Percentiles rank a stretch among this genome's conserved stretches.
phyloP scores from a whole-genome alignment of 2,113 vertebrate genomes.

The Xyliphius kryptos region DNA sequence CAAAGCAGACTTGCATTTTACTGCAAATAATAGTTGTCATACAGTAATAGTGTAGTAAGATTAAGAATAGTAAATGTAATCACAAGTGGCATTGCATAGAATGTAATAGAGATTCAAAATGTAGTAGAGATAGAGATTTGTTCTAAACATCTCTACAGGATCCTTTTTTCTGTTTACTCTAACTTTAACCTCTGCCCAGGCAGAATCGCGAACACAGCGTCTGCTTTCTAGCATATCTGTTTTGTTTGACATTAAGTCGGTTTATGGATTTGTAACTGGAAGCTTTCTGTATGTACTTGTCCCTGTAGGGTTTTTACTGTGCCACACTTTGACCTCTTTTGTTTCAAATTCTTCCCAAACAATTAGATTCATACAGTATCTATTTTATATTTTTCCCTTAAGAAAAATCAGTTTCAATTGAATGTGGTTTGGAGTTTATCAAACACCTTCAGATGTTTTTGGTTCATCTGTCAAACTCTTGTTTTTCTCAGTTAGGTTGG shows the following conservation, averaged over 20 bases:
- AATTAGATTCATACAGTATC: constrained; percentile 4
- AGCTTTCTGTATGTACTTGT: constrained; percentile 5
- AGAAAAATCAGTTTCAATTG: not conserved
- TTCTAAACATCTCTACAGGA: not conserved
- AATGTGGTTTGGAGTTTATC: constrained; percentile 6
- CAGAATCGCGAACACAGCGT: constrained; percentile 2
- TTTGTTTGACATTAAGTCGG: not conserved
- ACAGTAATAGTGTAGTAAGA: too few species aligned
- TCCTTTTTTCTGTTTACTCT: not conserved
- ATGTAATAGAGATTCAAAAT: not conserved
- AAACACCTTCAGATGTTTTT: not conserved
- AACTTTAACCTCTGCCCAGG: not conserved
- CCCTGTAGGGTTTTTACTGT: constrained; percentile 5
- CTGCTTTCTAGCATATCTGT: constrained; percentile 1
- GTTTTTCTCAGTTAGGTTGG: not conserved
- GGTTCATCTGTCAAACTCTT: not conserved
- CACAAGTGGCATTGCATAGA: too few species aligned
- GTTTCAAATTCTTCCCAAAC: too few species aligned
- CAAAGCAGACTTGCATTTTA: too few species aligned
- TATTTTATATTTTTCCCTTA: not conserved
- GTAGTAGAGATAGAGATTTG: too few species aligned
- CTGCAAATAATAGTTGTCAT: too few species aligned
- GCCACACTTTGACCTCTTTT: too few species aligned
- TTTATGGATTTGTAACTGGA: constrained; percentile 12
- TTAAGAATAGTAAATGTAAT: too few species aligned